Base-by-base conservation (phyloP, 2,888 invertebrate species). In the Caenorhabditis drosophilae region DNA sequence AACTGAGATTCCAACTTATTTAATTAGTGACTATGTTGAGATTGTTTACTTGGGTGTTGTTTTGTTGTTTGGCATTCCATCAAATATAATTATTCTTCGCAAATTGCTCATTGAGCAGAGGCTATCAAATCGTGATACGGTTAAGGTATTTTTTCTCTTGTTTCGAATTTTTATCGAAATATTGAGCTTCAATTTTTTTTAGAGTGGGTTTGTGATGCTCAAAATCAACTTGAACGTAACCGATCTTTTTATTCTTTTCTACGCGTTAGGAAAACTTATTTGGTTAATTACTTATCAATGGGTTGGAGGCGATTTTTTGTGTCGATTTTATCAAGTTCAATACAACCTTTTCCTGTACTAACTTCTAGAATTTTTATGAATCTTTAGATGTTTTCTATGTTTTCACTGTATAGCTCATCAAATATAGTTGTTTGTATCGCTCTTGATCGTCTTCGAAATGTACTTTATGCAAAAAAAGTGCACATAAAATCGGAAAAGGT, bases 391-490 rank as follows among this genome's bases (percentile, higher is more conserved):
- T 60, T 76, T 46, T 73, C 77, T n/a, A 78, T 83, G 70, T 73
- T 79, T 67, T 69, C 79, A 1, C 67, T 83, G 20, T 82, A 82
- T 60, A 59, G 77, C 44, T 76, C 76, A 15, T 81, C 82, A 0
- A 82, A 82, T 57, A 78, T 82, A 12, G 75, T 83, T 34, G 76
- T 81, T 46, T 81, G 79, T 55, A 81, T 82, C 23, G 80, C 81
- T 0, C 45, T 82, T 22, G 82, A 82, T 51, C 59, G 82, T 22
- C 66, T 82, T 16, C 45, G 76, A 20, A 82, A 81, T 31, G 82
- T 82, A 6, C 46, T 81, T 9, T 62, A 61, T 23, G 82, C 82
- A 3, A 71, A 67, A 34, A 69, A 76, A 44, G 55, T 75, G 12
- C 67, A 62, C 45, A 55, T 44, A 15, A 67, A 67, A 22, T 40